Evolutionary conservation across 2,113 vertebrate species (phyloP).

Genomic region (Dipodomys ordii): DNA sequence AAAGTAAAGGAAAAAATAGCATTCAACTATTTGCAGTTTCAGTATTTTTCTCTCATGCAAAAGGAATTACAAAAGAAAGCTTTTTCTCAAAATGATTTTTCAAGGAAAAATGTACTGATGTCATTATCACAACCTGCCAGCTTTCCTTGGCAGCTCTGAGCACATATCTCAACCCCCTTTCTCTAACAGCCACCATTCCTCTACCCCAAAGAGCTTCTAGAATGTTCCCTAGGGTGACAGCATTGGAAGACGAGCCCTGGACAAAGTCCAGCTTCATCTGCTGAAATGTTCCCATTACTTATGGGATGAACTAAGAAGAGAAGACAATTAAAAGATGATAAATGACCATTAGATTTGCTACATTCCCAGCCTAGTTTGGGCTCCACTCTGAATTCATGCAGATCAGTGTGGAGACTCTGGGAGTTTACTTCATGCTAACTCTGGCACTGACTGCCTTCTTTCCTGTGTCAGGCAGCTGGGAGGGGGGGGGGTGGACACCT

Average conservation of each 20-base stretch:
- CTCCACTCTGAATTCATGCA: background rate
- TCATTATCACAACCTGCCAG: conserved; percentile 40
- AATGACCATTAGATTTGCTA: background rate
- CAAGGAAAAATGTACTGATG: conserved; percentile 64
- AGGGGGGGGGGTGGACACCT: background rate
- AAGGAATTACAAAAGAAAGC: conserved; percentile 46
- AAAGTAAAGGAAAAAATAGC: background rate
- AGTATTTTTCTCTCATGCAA: background rate
- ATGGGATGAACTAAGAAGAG: conserved; percentile 32
- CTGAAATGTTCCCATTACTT: background rate
- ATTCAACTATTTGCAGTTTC: background rate
- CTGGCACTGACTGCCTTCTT: background rate
- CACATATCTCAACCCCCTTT: conserved; percentile 22
- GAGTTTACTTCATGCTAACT: background rate
- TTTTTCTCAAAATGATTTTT: conserved; percentile 66
- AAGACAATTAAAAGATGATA: conserved; percentile 19
- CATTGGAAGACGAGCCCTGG: background rate
- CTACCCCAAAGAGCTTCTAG: conserved; percentile 4
- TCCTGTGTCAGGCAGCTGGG: background rate
- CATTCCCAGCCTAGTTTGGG: conserved; percentile 1
- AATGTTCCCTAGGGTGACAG: conserved; percentile 2
- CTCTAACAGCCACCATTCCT: background rate
- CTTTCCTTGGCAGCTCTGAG: conserved; percentile 50
- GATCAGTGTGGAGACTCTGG: background rate
- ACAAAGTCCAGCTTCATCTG: conserved; percentile 6